A percentile compares a stretch with the other conserved stretches of the same genome.
Conservation (phyloP, 2,888 invertebrate genomes). For the Quadriops clusia region DNA sequence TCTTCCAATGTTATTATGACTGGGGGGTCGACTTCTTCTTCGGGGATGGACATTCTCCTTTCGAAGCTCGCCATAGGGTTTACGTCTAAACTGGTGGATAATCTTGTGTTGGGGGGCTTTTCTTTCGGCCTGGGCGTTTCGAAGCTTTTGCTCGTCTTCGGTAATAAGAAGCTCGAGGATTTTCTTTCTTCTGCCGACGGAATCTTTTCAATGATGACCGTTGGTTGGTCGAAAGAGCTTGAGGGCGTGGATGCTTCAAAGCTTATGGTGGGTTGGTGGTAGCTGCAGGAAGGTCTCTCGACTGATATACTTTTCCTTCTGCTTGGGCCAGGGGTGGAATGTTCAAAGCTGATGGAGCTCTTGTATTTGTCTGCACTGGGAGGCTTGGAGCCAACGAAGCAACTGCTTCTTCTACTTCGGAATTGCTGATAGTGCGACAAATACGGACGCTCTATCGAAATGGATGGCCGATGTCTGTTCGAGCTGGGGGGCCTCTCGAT, state of each 20-base stretch:
- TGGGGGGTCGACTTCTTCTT: conserved; percentile 20
- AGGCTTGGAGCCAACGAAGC: conserved; percentile 27
- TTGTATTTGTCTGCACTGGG: conserved; percentile 28
- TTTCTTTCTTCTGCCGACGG: conserved; percentile 9
- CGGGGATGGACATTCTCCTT: conserved; percentile 22
- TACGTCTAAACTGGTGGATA: conserved; percentile 30
- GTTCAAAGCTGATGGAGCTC: conserved; percentile 34
- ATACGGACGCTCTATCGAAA: conserved; percentile 28
- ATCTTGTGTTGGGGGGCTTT: conserved; percentile 26
- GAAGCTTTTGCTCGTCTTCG: conserved; percentile 31
- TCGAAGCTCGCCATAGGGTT: conserved; percentile 9
- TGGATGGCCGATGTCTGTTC: conserved; percentile 27
- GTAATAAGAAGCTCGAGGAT: conserved; percentile 10
- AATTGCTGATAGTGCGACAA: conserved; percentile 20
- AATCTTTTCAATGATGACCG: conserved; percentile 18
- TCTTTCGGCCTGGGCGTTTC: conserved; percentile 26
- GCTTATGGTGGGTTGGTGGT: conserved; percentile 15
- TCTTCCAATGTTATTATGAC: conserved; percentile 31
- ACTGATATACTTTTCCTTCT: conserved; percentile 23
- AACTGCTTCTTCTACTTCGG: conserved; percentile 30
- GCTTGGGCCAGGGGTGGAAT: conserved; percentile 20
- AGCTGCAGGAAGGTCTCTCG: conserved; percentile 20
- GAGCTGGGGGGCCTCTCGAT: conserved; percentile 21
- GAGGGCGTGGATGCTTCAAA: conserved; percentile 16
- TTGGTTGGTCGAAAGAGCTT: conserved; percentile 17